Base-by-base conservation (phyloP, 2,797 vertebrate genomes). In the Poeciliopsis presidionis region DNA sequence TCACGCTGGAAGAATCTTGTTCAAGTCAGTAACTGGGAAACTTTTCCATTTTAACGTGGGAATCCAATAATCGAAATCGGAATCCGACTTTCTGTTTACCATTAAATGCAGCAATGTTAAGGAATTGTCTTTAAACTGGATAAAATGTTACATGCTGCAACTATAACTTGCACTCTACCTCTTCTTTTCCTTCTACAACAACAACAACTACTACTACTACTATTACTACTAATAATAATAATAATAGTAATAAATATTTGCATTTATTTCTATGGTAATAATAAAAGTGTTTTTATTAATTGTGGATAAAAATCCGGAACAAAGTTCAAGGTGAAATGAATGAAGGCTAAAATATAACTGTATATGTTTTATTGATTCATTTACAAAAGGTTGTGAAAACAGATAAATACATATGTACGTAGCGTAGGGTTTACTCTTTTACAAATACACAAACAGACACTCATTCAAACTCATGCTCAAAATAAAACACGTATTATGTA, bases 311-410 rank as follows among this genome's bases (percentile, higher is more conserved):
- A n/a, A 55, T n/a, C 41, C 28, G 5, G 28, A 70, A 70, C 14
- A 45, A 16, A 28, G 11, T 25, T 25, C 3, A 9, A 43, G 65
- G 4, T 12, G 2, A 41, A 43, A 39, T 67, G 36, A 67, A 67
- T 41, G 8, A 67, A 20, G 20, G 9, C 18, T 22, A 41, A 67
- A 20, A 46, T 0, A 18, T 30, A 77, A 72, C 57, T 72, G 0
- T 63, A 36, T 74, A n/a, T 28, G 43, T 80, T 87, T 82, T 5
- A 79, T 77, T 76, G 0, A 61, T 91, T 87, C 87, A 91, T 90
- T 88, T 89, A 88, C 86, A 90, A 92, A 92, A 89, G 39, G 3
- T 55, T 74, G 33, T 83, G 74, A 81, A 87, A 88, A 86, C 78
- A 88, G 43, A 85, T 61, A 1, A 82, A 55, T 72, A 12, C 20